Percentiles rank a stretch among this genome's conserved stretches.
phyloP scores from a whole-genome alignment of 2,797 vertebrate genomes.

The Hydrophis major region DNA sequence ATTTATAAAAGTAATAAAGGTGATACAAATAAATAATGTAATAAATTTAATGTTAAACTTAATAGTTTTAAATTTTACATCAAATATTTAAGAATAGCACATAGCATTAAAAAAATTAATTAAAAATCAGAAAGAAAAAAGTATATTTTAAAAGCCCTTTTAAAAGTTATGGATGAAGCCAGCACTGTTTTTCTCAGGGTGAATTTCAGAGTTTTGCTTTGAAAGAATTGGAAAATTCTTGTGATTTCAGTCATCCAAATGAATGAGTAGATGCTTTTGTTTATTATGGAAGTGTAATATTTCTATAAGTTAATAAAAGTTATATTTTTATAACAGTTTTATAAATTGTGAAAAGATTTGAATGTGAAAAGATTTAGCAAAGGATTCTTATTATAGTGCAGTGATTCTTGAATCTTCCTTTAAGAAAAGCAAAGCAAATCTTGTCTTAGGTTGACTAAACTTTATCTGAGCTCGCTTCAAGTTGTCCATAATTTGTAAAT shows the following conservation, averaged over 20 bases:
- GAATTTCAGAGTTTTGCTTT: background rate
- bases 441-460: background rate
- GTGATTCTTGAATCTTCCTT: slow-evolving; percentile 1
- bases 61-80: background rate
- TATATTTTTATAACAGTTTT: background rate
- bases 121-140: background rate
- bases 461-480: background rate
- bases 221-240: background rate
- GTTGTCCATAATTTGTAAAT: background rate
- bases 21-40: background rate
- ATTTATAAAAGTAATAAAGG: background rate
- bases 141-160: background rate
- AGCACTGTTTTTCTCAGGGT: background rate
- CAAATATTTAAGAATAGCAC: background rate
- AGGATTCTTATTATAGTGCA: background rate
- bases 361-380: background rate
- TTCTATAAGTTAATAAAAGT: background rate
- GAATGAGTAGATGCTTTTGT: background rate
- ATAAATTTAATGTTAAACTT: background rate
- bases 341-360: background rate
- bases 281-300: background rate
- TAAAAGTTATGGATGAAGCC: background rate
- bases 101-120: background rate
- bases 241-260: background rate
- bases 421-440: background rate